These are phyloP conservation scores for Tryphoninae sp. DNA, from an alignment of 2,888 invertebrate genomes.

Conservation along the genomic window DNA sequence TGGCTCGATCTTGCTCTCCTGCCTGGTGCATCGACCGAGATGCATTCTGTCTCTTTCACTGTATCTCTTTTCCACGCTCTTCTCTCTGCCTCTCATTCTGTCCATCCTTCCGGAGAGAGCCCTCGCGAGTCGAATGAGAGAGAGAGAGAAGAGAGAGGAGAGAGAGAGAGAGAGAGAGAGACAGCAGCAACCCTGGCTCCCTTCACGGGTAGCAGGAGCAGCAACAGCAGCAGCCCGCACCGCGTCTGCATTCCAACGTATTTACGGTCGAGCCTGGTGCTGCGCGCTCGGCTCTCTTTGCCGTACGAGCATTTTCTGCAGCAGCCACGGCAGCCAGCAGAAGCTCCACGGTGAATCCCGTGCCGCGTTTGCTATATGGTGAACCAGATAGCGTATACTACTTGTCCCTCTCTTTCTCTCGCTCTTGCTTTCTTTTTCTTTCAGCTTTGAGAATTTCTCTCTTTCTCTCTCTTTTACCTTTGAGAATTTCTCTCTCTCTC, in stretches of 20 bases:
- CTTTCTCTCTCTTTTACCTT: slow-evolving; percentile 22
- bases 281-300: slow-evolving; percentile 61
- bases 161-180: slow-evolving; percentile 32
- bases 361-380: slow-evolving; percentile 50
- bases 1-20: slow-evolving; percentile 32
- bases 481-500: not conserved
- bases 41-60: slow-evolving; percentile 55
- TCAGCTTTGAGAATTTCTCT: not conserved
- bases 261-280: slow-evolving; percentile 69
- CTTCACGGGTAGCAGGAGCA: slow-evolving; percentile 64
- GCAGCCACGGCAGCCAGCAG: slow-evolving; percentile 47
- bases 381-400: slow-evolving; percentile 56
- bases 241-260: slow-evolving; percentile 71
- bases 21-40: slow-evolving; percentile 63
- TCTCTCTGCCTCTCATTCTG: slow-evolving; percentile 54
- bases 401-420: slow-evolving; percentile 29
- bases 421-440: slow-evolving; percentile 15
- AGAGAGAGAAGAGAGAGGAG: slow-evolving; percentile 10
- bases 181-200: slow-evolving; percentile 49
- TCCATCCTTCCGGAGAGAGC: slow-evolving; percentile 56
- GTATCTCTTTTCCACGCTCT: slow-evolving; percentile 58
- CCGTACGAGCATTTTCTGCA: slow-evolving; percentile 63
- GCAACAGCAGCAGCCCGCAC: slow-evolving; percentile 66
- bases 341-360: slow-evolving; percentile 58
- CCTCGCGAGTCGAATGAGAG: slow-evolving; percentile 41